Evolutionary conservation across 2,888 invertebrate genomes (phyloP), one percentile per base, ranked within the genome.

Genomic region (Rhingia campestris): DNA sequence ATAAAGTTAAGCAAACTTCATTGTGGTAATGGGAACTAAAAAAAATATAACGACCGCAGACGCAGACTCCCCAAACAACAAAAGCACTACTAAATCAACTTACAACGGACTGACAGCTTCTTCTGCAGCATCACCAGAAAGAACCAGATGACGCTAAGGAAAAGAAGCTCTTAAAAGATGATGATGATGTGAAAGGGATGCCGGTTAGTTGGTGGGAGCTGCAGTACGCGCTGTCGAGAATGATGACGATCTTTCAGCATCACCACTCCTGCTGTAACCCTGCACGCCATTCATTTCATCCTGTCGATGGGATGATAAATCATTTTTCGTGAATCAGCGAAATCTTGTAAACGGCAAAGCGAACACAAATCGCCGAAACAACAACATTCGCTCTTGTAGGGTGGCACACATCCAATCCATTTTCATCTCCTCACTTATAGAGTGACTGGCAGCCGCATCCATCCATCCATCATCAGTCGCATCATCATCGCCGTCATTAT

Each of bases 281-380:
- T 6, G 53, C 56, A 61, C 41, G 59, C 69, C 43, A 75, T 75
- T 84, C 84, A 66, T 80, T 82, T 47, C 80, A 56, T 80, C 74
- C 80, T 80, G 80, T 84, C 80, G 84, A 84, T 84, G 61, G 59
- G 74, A 75, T 72, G 84, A 86, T 85, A 86, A 86, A 86, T 86
- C 86, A 86, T 86, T 86, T 86, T 86, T 86, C 86, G 86, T 86
- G 86, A 86, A 86, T 86, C 86, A 86, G 81, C 77, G 76, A 80
- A 74, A 86, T 86, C 86, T 86, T 86, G 86, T 86, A 82, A 80
- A 76, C 86, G 81, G 84, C 84, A 75, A 84, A 53, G 51, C 80
- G 80, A 84, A 79, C 84, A 84, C 74, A 84, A 80, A 80, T 84
- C 84, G 84, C 80, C 69, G 70, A 84, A 80, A 45, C 53, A 66